phyloP scores from a whole-genome alignment of 2,888 invertebrate species.

The Blastobasis lacticolella region DNA sequence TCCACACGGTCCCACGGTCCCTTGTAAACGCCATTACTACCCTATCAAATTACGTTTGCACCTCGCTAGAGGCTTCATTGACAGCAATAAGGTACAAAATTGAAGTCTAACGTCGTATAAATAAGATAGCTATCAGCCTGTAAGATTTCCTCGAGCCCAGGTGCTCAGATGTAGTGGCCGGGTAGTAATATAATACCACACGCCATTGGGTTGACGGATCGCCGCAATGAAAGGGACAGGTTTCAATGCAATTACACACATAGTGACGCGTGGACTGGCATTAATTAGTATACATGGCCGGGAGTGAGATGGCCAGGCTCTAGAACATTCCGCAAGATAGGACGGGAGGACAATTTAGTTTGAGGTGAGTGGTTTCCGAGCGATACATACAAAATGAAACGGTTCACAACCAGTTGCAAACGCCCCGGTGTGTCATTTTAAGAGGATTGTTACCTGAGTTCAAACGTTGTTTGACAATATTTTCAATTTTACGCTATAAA shows the following conservation, averaged over 20 bases:
- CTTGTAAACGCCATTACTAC: background rate
- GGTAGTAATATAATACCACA: constrained; percentile 3
- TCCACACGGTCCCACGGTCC: background rate
- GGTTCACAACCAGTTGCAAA: background rate
- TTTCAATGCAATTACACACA: constrained; percentile 5
- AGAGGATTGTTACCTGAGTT: no score
- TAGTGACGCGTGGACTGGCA: constrained; percentile 4
- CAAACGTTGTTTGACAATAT: no score
- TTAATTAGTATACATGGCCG: constrained; percentile 3
- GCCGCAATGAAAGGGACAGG: constrained; percentile 9
- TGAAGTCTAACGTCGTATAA: no score
- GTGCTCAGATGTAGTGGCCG: no score
- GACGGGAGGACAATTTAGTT: background rate
- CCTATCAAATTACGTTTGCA: no score
- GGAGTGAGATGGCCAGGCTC: background rate
- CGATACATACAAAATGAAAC: background rate
- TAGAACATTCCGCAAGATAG: background rate
- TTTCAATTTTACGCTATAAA: no score
- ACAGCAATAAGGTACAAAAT: no score
- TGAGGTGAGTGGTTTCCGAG: background rate
- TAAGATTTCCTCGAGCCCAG: no score
- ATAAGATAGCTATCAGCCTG: no score
- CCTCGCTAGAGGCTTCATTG: no score
- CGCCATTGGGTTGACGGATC: constrained; percentile 2
- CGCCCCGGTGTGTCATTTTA: no score